Evolutionary conservation across 2,888 invertebrate species (phyloP), one percentile per base, ranked within the genome.

Genomic region (Sceliomorpha sp.): DNA sequence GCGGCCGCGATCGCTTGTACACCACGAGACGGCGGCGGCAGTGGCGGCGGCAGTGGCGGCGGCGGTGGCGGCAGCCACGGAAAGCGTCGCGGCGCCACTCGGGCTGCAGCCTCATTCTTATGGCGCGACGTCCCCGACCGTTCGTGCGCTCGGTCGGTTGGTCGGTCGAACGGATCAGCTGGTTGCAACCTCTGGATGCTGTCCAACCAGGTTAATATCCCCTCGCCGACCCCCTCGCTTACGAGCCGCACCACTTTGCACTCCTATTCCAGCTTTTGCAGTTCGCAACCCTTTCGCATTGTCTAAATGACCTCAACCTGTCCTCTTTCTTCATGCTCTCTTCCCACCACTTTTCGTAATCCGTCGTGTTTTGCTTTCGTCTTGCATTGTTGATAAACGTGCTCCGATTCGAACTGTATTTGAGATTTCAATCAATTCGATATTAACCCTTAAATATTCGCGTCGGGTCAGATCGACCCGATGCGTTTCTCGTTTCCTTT

Each of bases 191-290:
- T 76, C 85, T 87, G 87, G 87, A 87, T 82, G 77, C 53, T 76
- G 81, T 85, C 86, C 86, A 87, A 87, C 85, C 85, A 79, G 87
- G 86, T 87, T 87, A 87, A 75, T 75, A 75, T 75, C 70, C 73
- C 48, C 69, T 70, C 79, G 62, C 67, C n/a, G n/a, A 69, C 60
- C 59, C 62, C 70, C 70, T 69, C 62, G 39, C 59, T 60, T 47
- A 39, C 67, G 29, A 9, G 1, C 42, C 40, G 58, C 45, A 60
- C 64, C 50, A 67, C 60, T 71, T 69, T 48, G 50, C 70, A 42
- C 36, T 42, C 36, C 50, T 45, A 32, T 42, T 50, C 37, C 44
- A 47, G 45, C 24, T 42, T 29, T 17, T 42, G 26, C 62, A 26
- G 47, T n/a, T n/a, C 37, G 47, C 53, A 66, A 58, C 60, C 69